Conservation (phyloP, 2,797 vertebrate genomes). For the Argentina silus region DNA sequence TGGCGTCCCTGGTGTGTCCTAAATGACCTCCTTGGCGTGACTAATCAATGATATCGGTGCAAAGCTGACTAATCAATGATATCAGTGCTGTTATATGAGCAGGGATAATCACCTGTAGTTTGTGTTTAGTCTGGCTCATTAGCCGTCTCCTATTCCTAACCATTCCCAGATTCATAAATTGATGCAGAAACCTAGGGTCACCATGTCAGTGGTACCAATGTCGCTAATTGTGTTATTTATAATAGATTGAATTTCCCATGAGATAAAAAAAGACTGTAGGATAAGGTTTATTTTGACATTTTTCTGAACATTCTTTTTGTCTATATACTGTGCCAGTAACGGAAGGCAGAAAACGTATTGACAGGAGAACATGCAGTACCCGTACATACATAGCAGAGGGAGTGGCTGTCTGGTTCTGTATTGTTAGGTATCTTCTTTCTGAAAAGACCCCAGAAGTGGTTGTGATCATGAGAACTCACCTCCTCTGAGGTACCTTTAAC, state of each 20-base stretch:
- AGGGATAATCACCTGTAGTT: slow-evolving; percentile 34
- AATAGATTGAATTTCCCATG: not conserved
- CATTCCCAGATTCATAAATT: slow-evolving; percentile 24
- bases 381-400: not conserved
- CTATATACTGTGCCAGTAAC: not conserved
- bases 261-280: not conserved
- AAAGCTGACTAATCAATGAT: slow-evolving; percentile 30
- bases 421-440: not conserved
- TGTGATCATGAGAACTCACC: not conserved
- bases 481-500: not conserved
- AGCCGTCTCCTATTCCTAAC: slow-evolving; percentile 16
- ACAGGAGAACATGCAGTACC: slow-evolving; percentile 4
- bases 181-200: slow-evolving; percentile 19
- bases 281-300: too few relatives aligned
- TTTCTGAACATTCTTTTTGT: too few relatives aligned
- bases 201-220: slow-evolving; percentile 15
- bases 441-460: not conserved
- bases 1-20: not conserved
- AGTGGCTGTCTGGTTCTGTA: not conserved
- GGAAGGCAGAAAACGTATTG: not conserved
- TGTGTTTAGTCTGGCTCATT: slow-evolving; percentile 33
- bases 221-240: slow-evolving; percentile 4
- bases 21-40: not conserved
- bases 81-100: slow-evolving; percentile 18
- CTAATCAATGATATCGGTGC: not conserved